Base-by-base conservation (phyloP, 2,888 invertebrate species). In the Ophion obscuratus region DNA sequence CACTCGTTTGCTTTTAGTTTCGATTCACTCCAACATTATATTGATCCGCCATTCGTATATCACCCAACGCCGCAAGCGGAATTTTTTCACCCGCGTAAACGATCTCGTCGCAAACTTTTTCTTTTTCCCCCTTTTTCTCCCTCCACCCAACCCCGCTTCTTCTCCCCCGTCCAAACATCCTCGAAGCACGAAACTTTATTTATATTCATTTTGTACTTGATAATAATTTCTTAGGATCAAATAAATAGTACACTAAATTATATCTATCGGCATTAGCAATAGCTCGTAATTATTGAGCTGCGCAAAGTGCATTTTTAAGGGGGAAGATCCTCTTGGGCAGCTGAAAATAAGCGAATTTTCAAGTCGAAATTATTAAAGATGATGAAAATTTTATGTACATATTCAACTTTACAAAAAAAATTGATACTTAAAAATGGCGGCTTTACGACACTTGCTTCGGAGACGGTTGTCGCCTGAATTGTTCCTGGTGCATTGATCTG, bases 141-240 rank as follows among this genome's bases (percentile, higher is more conserved):
- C 27, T 40, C 14, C 36, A 40, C n/a, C 57, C 53, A n/a, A 64
- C 20, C 53, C 40, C 47, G 24, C 57, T 20, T 20, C 40, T 17
- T 74, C 66, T 47, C 73, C 9, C 31, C 31, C 53, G 24, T 53
- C 44, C 20, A 53, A 78, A 68, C 2, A 70, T 66, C 68, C 68
- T 87, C 88, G 87, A 89, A 90, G 90, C 92, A 92, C 91, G 89
- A 88, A 92, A 89, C 89, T 93, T 93, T 91, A 93, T 93, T 93
- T 93, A 92, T 93, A 93, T 93, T 93, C 91, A 92, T 93, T 93
- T 93, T 93, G 93, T 93, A 93, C 93, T 92, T 91, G 91, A 86
- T 90, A 89, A 92, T 91, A 88, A 91, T 92, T 92, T 91, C 89
- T 89, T 92, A 92, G 91, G 74, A 75, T 80, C 84, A 81, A 87